Evolutionary conservation across 2,113 vertebrate species (phyloP).

Genomic region (Ammodytes dubius): DNA sequence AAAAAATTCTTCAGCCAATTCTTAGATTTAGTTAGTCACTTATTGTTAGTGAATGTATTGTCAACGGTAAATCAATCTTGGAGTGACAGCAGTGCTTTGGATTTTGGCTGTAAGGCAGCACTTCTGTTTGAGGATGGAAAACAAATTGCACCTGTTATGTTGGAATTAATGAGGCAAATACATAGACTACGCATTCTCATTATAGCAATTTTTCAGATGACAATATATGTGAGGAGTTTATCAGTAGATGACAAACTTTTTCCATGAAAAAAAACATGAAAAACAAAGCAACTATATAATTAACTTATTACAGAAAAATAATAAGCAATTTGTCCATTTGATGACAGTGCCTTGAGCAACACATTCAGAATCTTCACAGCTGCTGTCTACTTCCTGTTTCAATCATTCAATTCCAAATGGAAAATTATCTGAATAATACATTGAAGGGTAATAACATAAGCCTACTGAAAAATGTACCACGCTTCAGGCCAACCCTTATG

Average conservation of each 20-base stretch:
- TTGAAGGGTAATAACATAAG: conserved; percentile 36
- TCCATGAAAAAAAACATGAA: conserved; percentile 8
- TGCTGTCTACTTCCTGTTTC: conserved; percentile 8
- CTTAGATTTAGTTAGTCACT: neutral
- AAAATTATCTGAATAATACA: conserved; percentile 54
- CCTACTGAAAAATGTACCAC: conserved; percentile 40
- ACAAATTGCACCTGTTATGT: neutral
- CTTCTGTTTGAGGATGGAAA: neutral
- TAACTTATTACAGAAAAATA: conserved; percentile 22
- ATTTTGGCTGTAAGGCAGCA: neutral
- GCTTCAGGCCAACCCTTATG: conserved; percentile 35
- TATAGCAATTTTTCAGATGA: neutral
- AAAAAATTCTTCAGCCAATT: neutral
- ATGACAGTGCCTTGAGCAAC: conserved; percentile 22
- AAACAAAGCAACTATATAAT: conserved; percentile 35
- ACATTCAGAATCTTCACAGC: conserved; percentile 5
- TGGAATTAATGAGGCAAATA: neutral
- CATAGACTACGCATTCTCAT: neutral
- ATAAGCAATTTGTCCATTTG: conserved; percentile 17
- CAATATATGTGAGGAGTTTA: conserved; percentile 15
- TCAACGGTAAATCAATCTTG: conserved; percentile 20
- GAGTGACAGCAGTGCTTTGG: neutral
- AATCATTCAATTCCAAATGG: conserved; percentile 28
- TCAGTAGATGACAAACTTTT: neutral
- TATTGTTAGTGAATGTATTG: neutral